Conservation (phyloP, 2,113 vertebrate genomes). For the Tautogolabrus adspersus region DNA sequence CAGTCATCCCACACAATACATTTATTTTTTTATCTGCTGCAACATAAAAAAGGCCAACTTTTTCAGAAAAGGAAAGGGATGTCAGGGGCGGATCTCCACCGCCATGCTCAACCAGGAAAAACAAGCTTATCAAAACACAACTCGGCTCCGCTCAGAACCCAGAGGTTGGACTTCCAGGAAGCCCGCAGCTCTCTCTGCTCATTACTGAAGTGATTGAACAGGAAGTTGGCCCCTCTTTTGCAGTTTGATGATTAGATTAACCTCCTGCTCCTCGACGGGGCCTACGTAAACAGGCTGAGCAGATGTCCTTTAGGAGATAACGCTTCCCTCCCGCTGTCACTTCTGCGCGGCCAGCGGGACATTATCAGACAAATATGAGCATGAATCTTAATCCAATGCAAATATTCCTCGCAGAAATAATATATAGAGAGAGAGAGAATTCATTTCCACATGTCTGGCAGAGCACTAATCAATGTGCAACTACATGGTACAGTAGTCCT, state of each 20-base stretch:
- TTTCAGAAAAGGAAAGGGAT: conserved; percentile 77
- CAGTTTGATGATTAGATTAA: conserved; percentile 84
- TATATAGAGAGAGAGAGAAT: conserved; percentile 15
- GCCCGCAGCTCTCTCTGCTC: conserved; percentile 77
- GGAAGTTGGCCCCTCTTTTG: conserved; percentile 83
- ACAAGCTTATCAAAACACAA: conserved; percentile 85
- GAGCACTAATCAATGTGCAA: conserved; percentile 49
- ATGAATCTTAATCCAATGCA: conserved; percentile 72
- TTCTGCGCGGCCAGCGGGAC: conserved; percentile 68
- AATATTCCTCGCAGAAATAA: conserved; percentile 54
- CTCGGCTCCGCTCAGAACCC: conserved; percentile 74
- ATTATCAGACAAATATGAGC: conserved; percentile 72
- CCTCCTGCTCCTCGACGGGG: conserved; percentile 74
- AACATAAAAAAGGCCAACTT: conserved; percentile 24
- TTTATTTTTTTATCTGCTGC: conserved; percentile 19
- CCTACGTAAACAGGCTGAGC: conserved; percentile 75
- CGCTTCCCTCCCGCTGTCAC: conserved; percentile 68
- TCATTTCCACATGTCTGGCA: conserved; percentile 21
- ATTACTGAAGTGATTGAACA: conserved; percentile 83
- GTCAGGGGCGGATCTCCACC: conserved; percentile 54
- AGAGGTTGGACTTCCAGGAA: conserved; percentile 79
- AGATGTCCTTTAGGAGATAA: conserved; percentile 87
- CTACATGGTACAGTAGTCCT: conserved; percentile 28
- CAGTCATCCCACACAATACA: conserved; percentile 4
- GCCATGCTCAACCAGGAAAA: conserved; percentile 69